Evolutionary conservation across 2,888 invertebrate genomes (phyloP).

Genomic region (Eupithecia centaureata): DNA sequence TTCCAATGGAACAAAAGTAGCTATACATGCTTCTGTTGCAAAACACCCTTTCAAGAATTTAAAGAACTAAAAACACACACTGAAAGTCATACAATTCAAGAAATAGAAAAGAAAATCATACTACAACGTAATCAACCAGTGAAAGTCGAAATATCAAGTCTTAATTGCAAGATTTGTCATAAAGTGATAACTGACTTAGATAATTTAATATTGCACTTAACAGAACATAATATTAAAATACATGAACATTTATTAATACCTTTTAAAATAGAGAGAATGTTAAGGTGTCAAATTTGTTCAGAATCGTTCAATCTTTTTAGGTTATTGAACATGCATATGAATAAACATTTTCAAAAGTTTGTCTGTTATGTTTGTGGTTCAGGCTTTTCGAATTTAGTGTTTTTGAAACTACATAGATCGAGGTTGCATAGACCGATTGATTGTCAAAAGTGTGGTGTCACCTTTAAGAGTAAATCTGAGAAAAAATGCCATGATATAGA

Average conservation of each 20-base stretch:
- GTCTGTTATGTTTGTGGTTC: constrained; percentile 74
- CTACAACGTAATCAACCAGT: constrained; percentile 66
- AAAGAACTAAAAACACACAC: constrained; percentile 61
- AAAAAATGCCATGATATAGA: constrained; percentile 48
- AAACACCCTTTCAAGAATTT: constrained; percentile 67
- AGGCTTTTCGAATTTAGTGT: constrained; percentile 69
- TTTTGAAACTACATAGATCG: constrained; percentile 68
- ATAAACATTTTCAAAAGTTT: constrained; percentile 72
- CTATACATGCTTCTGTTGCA: constrained; percentile 73
- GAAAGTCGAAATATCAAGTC: constrained; percentile 68
- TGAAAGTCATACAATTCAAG: constrained; percentile 54
- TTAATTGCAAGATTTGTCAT: constrained; percentile 66
- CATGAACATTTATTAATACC: constrained; percentile 67
- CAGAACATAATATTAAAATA: constrained; percentile 55
- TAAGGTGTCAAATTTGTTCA: constrained; percentile 68
- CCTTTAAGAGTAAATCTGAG: constrained; percentile 51
- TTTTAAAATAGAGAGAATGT: constrained; percentile 59
- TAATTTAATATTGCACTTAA: constrained; percentile 57
- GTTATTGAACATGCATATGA: constrained; percentile 71
- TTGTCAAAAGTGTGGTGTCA: constrained; percentile 59
- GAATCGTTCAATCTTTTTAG: constrained; percentile 63
- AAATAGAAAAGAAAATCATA: constrained; percentile 69
- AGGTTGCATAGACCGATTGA: constrained; percentile 57
- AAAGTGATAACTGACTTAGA: constrained; percentile 48
- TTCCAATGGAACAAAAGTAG: constrained; percentile 76